A percentile compares a stretch with the other conserved stretches of the same genome.
Evolutionary conservation across 2,113 vertebrate species (phyloP).

Genomic region (Buteo buteo): DNA sequence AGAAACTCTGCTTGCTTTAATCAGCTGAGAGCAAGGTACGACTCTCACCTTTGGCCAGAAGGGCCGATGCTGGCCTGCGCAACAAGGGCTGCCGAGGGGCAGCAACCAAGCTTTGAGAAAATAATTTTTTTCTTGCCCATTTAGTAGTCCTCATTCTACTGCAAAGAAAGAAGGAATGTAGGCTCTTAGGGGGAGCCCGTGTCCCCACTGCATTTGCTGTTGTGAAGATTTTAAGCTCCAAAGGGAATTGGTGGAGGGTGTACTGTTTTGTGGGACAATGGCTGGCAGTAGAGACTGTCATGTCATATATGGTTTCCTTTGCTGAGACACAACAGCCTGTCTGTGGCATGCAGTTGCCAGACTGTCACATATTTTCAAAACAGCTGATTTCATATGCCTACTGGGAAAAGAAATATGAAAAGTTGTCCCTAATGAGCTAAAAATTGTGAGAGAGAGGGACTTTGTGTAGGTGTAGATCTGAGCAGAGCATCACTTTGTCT

Average conservation of each 20-base stretch:
- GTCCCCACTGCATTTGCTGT: fast-evolving
- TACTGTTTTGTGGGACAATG: not conserved
- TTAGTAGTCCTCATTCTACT: not conserved
- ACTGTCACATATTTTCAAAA: not conserved
- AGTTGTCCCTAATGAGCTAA: conserved; percentile 7
- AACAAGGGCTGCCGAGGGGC: not conserved
- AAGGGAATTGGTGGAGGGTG: not conserved
- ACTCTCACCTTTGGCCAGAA: not conserved
- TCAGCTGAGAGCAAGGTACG: not conserved
- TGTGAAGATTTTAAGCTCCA: not conserved
- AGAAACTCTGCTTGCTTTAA: not conserved
- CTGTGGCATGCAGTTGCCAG: not conserved
- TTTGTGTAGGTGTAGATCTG: not conserved
- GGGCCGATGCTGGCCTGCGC: fast-evolving
- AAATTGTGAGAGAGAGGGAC: not conserved
- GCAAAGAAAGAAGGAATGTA: not conserved
- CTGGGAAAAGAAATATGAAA: not conserved
- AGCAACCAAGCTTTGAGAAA: not conserved
- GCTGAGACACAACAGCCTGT: not conserved
- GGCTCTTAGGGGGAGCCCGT: not conserved
- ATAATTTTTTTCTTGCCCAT: fast-evolving
- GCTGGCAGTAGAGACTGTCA: not conserved
- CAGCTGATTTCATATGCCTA: not conserved
- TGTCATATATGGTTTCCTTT: not conserved
- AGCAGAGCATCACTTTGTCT: not conserved